Conservation (phyloP, 2,888 invertebrate genomes). For the Rhingia rostrata region DNA sequence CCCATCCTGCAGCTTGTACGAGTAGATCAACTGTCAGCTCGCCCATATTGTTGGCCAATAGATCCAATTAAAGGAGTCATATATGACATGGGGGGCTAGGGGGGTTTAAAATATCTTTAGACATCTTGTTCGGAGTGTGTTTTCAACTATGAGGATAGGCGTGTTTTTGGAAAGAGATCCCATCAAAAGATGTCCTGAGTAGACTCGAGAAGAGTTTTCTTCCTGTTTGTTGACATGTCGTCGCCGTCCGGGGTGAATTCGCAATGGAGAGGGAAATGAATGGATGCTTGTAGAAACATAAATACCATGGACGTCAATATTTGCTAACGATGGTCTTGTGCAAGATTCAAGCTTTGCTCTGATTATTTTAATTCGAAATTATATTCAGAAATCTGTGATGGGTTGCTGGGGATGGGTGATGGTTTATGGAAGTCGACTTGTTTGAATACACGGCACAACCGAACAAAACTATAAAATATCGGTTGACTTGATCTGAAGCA, state of each 20-base stretch:
- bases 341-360: conserved; percentile 31
- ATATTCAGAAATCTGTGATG: conserved; percentile 5
- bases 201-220: neutral
- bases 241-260: neutral
- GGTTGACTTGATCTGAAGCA: no score
- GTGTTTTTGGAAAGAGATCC: neutral
- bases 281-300: neutral
- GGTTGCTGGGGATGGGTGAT: neutral
- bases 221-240: conserved; percentile 7
- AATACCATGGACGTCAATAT: conserved; percentile 48
- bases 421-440: neutral
- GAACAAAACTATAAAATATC: no score
- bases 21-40: conserved; percentile 30
- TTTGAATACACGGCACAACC: no score
- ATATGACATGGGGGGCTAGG: conserved; percentile 11
- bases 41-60: conserved; percentile 51
- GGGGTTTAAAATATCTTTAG: conserved; percentile 30
- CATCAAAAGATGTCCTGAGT: neutral
- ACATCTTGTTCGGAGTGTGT: conserved; percentile 5
- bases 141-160: neutral
- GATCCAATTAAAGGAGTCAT: conserved; percentile 63
- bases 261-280: neutral
- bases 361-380: conserved; percentile 21
- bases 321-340: conserved; percentile 45
- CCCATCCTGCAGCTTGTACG: neutral